phyloP scores from a whole-genome alignment of 2,888 invertebrate species.

The Gibbula magus region DNA sequence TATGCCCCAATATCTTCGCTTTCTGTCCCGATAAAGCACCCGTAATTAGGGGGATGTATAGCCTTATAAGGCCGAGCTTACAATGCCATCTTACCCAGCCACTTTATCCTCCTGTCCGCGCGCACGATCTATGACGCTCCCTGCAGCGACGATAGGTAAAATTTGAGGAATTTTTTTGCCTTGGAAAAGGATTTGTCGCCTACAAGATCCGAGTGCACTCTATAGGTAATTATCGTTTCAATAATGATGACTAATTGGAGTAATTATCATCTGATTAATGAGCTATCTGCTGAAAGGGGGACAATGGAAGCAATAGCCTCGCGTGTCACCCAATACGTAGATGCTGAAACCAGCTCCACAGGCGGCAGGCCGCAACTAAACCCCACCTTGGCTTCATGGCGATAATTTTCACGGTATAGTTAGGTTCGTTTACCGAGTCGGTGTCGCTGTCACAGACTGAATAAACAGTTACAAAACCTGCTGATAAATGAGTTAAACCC shows the following conservation, averaged over 20 bases:
- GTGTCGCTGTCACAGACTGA: slow-evolving; percentile 12
- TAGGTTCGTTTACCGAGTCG: neutral
- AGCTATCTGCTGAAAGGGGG: slow-evolving; percentile 10
- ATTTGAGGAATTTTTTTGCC: slow-evolving; percentile 2
- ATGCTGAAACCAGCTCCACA: neutral
- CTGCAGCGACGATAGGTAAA: slow-evolving; percentile 8
- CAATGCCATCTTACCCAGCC: neutral
- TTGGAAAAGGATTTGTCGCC: slow-evolving; percentile 10
- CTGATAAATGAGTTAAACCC: neutral
- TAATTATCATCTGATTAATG: slow-evolving; percentile 24
- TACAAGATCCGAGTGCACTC: slow-evolving; percentile 2
- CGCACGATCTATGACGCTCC: neutral
- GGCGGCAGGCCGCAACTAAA: neutral
- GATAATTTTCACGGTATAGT: slow-evolving; percentile 12
- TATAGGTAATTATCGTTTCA: slow-evolving; percentile 18
- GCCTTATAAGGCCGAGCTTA: neutral
- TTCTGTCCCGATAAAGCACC: slow-evolving; percentile 9
- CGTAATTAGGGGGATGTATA: slow-evolving; percentile 15
- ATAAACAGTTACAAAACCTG: slow-evolving; percentile 22
- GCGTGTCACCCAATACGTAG: slow-evolving; percentile 2
- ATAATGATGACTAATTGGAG: slow-evolving; percentile 21
- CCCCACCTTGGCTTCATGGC: neutral
- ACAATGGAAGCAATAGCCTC: neutral
- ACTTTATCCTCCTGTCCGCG: slow-evolving; percentile 1
- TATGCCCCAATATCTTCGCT: slow-evolving; percentile 23